Percentiles rank a stretch among this genome's conserved stretches.
Evolutionary conservation across 2,797 vertebrate genomes (phyloP).

Genomic region (Lagodon rhomboides): DNA sequence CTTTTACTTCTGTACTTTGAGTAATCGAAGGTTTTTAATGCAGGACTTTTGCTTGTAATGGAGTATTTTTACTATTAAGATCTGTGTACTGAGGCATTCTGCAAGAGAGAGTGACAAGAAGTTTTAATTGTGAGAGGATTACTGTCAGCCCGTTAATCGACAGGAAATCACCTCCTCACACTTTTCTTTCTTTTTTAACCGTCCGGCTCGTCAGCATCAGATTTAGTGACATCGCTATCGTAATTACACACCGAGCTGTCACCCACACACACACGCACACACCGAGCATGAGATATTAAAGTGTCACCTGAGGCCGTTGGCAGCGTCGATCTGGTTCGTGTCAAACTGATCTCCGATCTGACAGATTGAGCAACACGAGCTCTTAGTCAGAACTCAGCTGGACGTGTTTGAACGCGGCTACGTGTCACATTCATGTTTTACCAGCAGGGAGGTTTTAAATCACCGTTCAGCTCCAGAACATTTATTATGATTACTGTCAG

Average conservation of each 20-base stretch:
- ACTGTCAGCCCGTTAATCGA: neutral
- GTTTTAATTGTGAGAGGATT: too few relatives aligned
- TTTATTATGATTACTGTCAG: constrained; percentile 15
- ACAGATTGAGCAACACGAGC: constrained; percentile 41
- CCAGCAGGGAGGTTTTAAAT: constrained; percentile 24
- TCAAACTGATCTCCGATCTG: neutral
- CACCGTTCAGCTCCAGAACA: neutral
- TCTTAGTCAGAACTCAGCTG: constrained; percentile 1
- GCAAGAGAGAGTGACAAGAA: too few relatives aligned
- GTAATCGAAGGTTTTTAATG: too few relatives aligned
- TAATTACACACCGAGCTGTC: constrained; percentile 16
- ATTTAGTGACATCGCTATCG: neutral
- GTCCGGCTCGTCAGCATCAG: neutral
- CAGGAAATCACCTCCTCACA: neutral
- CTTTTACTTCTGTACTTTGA: too few relatives aligned
- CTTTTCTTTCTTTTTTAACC: neutral
- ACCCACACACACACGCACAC: neutral
- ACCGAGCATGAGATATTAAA: constrained; percentile 4
- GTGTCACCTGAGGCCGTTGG: constrained; percentile 28
- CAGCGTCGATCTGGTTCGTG: constrained; percentile 6
- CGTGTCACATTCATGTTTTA: constrained; percentile 22
- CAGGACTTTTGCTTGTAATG: too few relatives aligned
- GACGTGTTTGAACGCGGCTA: constrained; percentile 40
- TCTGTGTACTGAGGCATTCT: too few relatives aligned
- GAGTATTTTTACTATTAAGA: too few relatives aligned